Conservation (phyloP, 2,113 vertebrate genomes). For the Cephalophus harveyi region DNA sequence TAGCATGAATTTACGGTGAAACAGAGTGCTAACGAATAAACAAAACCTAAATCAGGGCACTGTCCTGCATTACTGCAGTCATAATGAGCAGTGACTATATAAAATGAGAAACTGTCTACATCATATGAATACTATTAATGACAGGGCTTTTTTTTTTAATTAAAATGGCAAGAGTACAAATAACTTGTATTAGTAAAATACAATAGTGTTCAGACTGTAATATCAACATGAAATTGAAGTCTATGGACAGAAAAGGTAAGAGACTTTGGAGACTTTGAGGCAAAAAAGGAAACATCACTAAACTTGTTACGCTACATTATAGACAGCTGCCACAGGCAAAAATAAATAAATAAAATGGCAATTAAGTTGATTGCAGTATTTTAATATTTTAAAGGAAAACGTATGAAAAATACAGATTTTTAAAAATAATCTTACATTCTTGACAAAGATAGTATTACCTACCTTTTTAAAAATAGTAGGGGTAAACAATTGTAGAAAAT, state of each 20-base stretch:
- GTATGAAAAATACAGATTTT: conserved; percentile 63
- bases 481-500: conserved; percentile 53
- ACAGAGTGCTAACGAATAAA: background rate
- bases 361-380: conserved; percentile 64
- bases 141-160: conserved; percentile 34
- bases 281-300: background rate
- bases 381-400: conserved; percentile 63
- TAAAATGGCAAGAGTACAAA: conserved; percentile 59
- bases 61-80: background rate
- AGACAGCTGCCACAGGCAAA: conserved; percentile 48
- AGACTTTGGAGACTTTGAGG: conserved; percentile 1
- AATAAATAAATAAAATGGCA: conserved; percentile 49
- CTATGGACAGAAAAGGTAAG: background rate
- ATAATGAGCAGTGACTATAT: conserved; percentile 19
- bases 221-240: conserved; percentile 50
- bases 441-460: conserved; percentile 50
- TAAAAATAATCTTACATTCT: conserved; percentile 58
- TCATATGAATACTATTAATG: conserved; percentile 51
- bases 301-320: conserved; percentile 5
- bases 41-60: background rate
- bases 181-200: conserved; percentile 44
- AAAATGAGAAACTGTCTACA: conserved; percentile 45
- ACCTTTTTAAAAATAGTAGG: conserved; percentile 59
- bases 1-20: background rate
- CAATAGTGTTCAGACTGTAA: conserved; percentile 43